Base-by-base conservation (phyloP, 2,797 vertebrate species). In the Lindbergichthys nudifrons region DNA sequence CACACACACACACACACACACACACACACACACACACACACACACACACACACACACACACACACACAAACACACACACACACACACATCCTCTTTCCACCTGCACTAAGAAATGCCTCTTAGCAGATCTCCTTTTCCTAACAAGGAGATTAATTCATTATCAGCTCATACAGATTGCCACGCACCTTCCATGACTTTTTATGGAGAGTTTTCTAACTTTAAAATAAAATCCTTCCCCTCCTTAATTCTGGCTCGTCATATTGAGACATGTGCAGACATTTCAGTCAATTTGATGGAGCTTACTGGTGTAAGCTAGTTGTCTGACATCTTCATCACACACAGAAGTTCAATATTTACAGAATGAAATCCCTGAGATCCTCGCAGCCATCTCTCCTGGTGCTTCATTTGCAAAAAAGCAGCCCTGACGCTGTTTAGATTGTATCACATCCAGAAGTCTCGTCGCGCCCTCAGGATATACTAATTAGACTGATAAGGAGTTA, bases 301-400 rank as follows among this genome's bases (percentile, higher is more conserved):
- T 73, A 73, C 53, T 69, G 72, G 58, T 75, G 72, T 80, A 70
- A 85, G 73, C 81, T 80, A 77, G 72, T 79, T 86, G 74, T 86
- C 84, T 85, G 83, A 88, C 79, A 81, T 81, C 68, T 67, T 67
- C 67, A 84, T 84, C 77, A 63, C 77, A 63, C 70, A 62, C 77
- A 79, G 64, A 85, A 79, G 70, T 77, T 67, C 81, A 89, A 91
- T 90, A 89, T 91, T 89, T 85, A 73, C 79, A 62, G 70, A 84
- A 19, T 79, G 71, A 90, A 89, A 86, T 87, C 87, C 89, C 84
- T 76, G 50, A 81, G 81, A 88, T 90, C 79, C 76, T 45, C 67
- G 9, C 52, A 68, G 80, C 67, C 75, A 23, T 86, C 74, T 84
- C 84, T 89, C 86, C 62, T 66, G 84, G 78, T 83, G 83, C 79